These are phyloP conservation scores for Eristalis tenax DNA, from an alignment of 2,888 invertebrate genomes.

Conservation along the genomic window DNA sequence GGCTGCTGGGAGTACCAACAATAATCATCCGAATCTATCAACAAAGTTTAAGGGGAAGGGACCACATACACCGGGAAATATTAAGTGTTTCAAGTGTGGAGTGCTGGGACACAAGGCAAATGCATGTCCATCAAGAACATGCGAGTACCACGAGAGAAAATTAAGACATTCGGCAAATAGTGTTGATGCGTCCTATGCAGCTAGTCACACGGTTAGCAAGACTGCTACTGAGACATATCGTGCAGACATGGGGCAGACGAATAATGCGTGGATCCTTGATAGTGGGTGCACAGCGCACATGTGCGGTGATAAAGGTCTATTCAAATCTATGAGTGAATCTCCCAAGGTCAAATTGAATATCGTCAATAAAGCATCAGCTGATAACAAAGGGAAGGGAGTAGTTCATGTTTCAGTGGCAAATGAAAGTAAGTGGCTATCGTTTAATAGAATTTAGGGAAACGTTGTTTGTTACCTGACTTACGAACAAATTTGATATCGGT, in stretches of 20 bases:
- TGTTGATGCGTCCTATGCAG: not conserved
- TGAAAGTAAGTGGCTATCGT: slow-evolving; percentile 11
- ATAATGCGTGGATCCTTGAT: not conserved
- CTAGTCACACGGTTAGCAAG: not conserved
- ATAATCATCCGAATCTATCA: too few relatives aligned
- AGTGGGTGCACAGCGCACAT: slow-evolving; percentile 31
- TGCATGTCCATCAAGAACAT: not conserved
- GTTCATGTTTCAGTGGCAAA: slow-evolving; percentile 12
- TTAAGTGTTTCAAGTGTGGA: not conserved
- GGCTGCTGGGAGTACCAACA: not conserved
- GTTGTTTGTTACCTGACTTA: slow-evolving; percentile 46
- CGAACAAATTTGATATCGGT: slow-evolving; percentile 12
- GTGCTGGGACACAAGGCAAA: not conserved
- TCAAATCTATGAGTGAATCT: not conserved
- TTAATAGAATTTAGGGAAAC: slow-evolving; percentile 42
- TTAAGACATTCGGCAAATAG: not conserved
- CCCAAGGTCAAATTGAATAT: not conserved
- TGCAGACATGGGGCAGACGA: not conserved
- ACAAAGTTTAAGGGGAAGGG: not conserved
- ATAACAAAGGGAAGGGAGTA: slow-evolving; percentile 45
- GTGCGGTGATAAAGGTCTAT: not conserved
- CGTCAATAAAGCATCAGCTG: slow-evolving; percentile 20
- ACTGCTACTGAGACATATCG: not conserved
- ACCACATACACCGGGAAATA: not conserved
- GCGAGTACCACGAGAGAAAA: too few relatives aligned